Evolutionary conservation across 2,797 vertebrate species (phyloP).

Genomic region (Myiothlypis coronata): DNA sequence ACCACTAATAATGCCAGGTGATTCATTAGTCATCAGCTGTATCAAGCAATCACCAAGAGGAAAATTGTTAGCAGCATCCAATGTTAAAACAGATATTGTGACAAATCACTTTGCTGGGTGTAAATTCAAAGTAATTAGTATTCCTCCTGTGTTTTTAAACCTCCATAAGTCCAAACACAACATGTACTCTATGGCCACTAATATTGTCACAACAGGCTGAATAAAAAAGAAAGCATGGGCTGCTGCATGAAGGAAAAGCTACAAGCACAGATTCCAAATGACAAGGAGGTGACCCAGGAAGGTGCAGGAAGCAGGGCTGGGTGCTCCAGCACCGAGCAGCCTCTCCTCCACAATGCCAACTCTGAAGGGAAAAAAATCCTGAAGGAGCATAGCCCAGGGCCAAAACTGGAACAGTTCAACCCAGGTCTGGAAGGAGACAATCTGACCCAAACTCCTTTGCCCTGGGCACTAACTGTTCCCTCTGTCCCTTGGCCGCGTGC

Average conservation of each 20-base stretch:
- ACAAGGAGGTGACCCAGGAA: fast-evolving
- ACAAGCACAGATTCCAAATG: background rate
- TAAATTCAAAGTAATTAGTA: background rate
- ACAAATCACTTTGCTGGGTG: background rate
- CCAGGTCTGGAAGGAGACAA: background rate
- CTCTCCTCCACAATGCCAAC: background rate
- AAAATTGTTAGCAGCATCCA: background rate
- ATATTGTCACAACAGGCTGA: background rate
- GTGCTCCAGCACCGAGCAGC: fast-evolving
- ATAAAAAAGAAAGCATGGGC: background rate
- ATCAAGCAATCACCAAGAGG: background rate
- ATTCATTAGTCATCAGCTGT: background rate
- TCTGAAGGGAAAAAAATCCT: background rate
- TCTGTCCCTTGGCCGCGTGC: fast-evolving
- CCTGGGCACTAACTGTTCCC: fast-evolving
- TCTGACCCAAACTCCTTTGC: background rate
- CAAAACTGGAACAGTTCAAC: background rate
- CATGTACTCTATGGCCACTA: background rate
- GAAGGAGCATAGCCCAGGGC: background rate
- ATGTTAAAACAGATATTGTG: background rate
- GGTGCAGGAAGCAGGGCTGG: background rate
- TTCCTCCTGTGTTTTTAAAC: background rate
- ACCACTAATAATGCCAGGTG: background rate
- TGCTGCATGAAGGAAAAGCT: background rate
- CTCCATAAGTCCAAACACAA: fast-evolving